Conservation (phyloP, 2,113 vertebrate species). For the Vidua chalybeata region DNA sequence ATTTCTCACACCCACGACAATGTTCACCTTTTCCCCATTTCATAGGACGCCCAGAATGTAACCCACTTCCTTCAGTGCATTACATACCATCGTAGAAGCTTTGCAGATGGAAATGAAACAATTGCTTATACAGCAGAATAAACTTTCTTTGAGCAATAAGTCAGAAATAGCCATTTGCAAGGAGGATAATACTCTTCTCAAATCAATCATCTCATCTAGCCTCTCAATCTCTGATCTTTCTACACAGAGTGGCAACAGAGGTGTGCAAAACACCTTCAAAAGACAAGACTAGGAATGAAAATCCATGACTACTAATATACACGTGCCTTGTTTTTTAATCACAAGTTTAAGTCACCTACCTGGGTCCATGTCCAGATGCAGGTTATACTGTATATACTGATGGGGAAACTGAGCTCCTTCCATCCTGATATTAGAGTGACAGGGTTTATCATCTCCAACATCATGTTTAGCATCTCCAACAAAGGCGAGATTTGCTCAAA, state of each 20-base stretch:
- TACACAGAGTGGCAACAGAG: neutral
- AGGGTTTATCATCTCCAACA: neutral
- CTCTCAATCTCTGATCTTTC: neutral
- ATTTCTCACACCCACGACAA: neutral
- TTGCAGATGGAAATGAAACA: neutral
- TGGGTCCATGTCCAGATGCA: neutral
- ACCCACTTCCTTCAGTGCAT: neutral
- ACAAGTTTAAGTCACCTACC: neutral
- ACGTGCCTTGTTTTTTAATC: accelerated
- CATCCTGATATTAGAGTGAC: neutral
- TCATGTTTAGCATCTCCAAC: neutral
- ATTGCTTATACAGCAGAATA: neutral
- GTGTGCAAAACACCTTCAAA: neutral
- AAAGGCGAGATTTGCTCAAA: neutral
- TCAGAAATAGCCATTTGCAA: neutral
- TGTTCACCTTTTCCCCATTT: neutral
- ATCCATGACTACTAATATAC: accelerated
- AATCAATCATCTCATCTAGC: neutral
- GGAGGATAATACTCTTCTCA: neutral
- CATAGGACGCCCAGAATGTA: neutral
- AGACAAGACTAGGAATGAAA: neutral
- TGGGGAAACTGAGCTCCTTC: neutral
- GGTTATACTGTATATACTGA: neutral
- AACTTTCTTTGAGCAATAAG: neutral
- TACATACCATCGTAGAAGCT: neutral